Conservation (phyloP, 2,797 vertebrate species). For the Crax fasciolata region DNA sequence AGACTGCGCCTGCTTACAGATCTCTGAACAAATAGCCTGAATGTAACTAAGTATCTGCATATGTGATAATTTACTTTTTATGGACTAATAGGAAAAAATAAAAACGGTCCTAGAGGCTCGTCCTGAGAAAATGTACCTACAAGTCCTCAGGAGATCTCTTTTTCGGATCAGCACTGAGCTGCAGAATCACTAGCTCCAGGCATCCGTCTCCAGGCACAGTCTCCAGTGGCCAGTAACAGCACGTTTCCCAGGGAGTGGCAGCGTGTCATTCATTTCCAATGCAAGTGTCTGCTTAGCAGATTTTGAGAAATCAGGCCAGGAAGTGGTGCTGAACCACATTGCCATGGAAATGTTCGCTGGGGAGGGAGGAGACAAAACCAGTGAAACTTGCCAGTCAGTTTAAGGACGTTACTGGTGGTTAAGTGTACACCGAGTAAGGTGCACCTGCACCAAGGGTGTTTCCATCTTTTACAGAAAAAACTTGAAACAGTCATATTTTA, state of each 20-base stretch:
- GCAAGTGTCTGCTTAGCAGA: conserved; percentile 4
- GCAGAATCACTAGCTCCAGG: not conserved
- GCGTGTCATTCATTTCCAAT: not conserved
- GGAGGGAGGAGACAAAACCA: not conserved
- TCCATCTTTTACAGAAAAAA: not conserved
- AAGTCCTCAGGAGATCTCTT: not conserved
- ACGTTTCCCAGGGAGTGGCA: conserved; percentile 16
- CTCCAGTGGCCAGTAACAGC: not conserved
- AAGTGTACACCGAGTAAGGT: not conserved
- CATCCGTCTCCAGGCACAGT: not conserved
- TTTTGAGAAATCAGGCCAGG: conserved; percentile 51
- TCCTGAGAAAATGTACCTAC: not conserved
- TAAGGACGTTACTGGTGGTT: not conserved
- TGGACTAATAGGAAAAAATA: not conserved
- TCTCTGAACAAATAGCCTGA: not conserved
- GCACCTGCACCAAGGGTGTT: not conserved
- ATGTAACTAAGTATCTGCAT: not conserved
- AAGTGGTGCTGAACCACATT: conserved; percentile 23
- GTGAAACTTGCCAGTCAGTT: not conserved
- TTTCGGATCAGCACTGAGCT: not conserved
- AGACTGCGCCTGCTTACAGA: not conserved
- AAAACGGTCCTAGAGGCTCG: not conserved
- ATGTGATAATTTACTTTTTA: not conserved
- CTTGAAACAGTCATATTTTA: not conserved
- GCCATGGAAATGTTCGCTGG: conserved; percentile 33